phyloP scores from a whole-genome alignment of 2,888 invertebrate genomes.

The Drosophila emarginata region DNA sequence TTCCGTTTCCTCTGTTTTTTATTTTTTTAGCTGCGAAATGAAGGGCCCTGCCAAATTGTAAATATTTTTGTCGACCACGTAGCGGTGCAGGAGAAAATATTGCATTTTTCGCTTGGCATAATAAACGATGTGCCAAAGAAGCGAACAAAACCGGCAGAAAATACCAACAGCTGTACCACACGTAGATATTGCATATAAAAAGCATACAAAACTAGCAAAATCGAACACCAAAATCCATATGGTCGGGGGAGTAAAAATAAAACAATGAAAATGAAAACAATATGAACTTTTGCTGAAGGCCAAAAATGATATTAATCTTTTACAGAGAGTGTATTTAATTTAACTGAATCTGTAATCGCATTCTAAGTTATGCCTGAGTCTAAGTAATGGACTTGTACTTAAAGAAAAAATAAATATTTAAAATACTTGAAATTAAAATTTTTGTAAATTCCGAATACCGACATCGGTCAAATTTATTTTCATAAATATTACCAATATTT shows the following conservation, averaged over 20 bases:
- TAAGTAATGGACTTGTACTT: too few relatives aligned
- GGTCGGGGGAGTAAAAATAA: constrained; percentile 9
- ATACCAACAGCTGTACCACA: constrained; percentile 57
- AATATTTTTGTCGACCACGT: constrained; percentile 76
- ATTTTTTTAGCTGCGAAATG: constrained; percentile 26
- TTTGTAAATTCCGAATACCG: too few relatives aligned
- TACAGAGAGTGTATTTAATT: background rate
- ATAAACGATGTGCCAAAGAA: constrained; percentile 81
- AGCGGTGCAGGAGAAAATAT: constrained; percentile 75
- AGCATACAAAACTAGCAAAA: constrained; percentile 14
- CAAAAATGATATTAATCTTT: background rate
- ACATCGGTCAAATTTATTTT: too few relatives aligned
- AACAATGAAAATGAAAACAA: constrained; percentile 7
- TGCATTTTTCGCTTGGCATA: constrained; percentile 79
- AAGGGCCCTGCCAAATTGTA: constrained; percentile 67
- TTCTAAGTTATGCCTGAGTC: too few relatives aligned
- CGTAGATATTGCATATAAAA: constrained; percentile 27
- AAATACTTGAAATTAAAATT: too few relatives aligned
- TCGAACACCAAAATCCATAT: constrained; percentile 26
- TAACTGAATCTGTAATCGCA: too few relatives aligned
- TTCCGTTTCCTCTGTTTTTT: constrained; percentile 58
- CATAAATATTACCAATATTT: too few relatives aligned
- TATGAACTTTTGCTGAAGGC: constrained; percentile 7
- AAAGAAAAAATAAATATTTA: too few relatives aligned
- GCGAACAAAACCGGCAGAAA: constrained; percentile 40